Evolutionary conservation across 2,797 vertebrate species (phyloP), one percentile per base, ranked within the genome.

Genomic region (Galago senegalensis): DNA sequence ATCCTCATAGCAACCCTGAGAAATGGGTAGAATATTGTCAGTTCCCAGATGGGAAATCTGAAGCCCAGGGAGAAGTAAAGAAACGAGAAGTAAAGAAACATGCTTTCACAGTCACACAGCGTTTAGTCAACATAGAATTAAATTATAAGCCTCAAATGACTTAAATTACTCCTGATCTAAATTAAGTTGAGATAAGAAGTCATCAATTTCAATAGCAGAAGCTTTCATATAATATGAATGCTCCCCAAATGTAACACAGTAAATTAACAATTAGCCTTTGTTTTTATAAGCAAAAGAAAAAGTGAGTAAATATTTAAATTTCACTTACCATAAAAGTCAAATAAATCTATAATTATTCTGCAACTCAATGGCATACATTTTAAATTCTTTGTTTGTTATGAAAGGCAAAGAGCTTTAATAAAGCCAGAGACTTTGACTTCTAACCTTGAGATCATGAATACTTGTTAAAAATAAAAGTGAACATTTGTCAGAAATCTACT

Each of bases 261-360:
- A 40, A 92, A 80, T 92, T 94, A 76, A 93, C 49, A 85, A 73
- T 70, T 72, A 92, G 18, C 43, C 58, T 94, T 94, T 86, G 37
- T 90, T 91, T 89, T 92, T 23, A 43, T 46, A 92, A 49, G 11
- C 69, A 75, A 88, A 40, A 75, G 27, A 76, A 87, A 58, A 94
- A 58, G 70, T 87, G 40, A 56, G 60, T 93, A 80, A 98, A 95
- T 96, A 94, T 96, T 96, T 96, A 92, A 94, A 96, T 91, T 79
- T 79, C 65, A 94, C 20, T 79, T 87, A 92, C 76, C 80, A 89
- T 69, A 82, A 94, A 94, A 73, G 87, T 88, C 93, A 96, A 93
- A 95, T 87, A 90, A 82, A 90, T 75, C n/a, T 96, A 31, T 77
- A 92, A 86, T 93, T 93, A 87, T 75, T 90, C 95, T 94, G 56